A percentile compares a stretch with the other conserved stretches of the same genome.
phyloP scores from a whole-genome alignment of 2,888 invertebrate genomes.

The Cataglyphis livida region DNA sequence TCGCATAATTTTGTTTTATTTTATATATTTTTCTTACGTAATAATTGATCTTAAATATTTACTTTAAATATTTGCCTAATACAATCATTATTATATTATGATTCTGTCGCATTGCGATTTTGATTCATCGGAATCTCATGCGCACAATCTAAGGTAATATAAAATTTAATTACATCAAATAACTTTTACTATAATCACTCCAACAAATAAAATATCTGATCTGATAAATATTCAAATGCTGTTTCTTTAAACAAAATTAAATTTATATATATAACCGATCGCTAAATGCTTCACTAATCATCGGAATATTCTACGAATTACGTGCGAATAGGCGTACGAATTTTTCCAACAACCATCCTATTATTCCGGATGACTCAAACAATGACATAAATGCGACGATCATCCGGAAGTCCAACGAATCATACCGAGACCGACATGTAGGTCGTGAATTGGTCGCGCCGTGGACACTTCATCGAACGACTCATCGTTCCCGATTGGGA shows the following conservation, averaged over 20 bases:
- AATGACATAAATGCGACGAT: conserved; percentile 17
- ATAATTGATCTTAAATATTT: too few species aligned
- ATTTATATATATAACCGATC: not conserved
- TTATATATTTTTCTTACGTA: not conserved
- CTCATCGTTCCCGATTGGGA: conserved; percentile 50
- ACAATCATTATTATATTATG: too few species aligned
- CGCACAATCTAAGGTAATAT: not conserved
- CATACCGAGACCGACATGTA: conserved; percentile 34
- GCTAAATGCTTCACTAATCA: conserved; percentile 5
- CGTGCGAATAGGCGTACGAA: conserved; percentile 25
- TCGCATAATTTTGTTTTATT: too few species aligned
- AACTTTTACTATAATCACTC: not conserved
- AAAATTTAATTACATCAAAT: not conserved
- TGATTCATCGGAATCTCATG: conserved; percentile 54
- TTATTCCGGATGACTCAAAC: conserved; percentile 51
- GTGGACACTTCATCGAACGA: conserved; percentile 40
- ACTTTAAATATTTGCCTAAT: too few species aligned
- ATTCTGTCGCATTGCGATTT: not conserved
- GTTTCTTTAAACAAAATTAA: not conserved
- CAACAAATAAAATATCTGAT: not conserved
- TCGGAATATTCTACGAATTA: conserved; percentile 20
- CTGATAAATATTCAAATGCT: not conserved
- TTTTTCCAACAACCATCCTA: conserved; percentile 10
- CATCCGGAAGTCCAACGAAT: conserved; percentile 43
- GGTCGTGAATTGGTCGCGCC: conserved; percentile 39